Evolutionary conservation across 2,888 invertebrate species (phyloP).

Genomic region (Cistogaster globosa): DNA sequence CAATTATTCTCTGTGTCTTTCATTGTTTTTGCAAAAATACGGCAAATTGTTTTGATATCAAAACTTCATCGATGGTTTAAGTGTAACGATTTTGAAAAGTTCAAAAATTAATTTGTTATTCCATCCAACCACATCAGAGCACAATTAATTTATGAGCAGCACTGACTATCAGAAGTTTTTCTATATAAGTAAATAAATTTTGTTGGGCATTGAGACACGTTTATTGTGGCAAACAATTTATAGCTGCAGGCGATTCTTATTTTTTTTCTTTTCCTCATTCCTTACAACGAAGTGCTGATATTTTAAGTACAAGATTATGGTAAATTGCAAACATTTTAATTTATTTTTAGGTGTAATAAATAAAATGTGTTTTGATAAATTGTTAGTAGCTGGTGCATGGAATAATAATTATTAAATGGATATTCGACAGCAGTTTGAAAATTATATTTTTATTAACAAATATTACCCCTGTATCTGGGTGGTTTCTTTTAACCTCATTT

Average conservation of each 20-base stretch:
- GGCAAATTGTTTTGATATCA: slow-evolving; percentile 24
- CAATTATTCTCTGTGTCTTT: not conserved
- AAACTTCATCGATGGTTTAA: slow-evolving; percentile 19
- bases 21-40: not conserved
- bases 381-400: not conserved
- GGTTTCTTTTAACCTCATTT: too few species aligned
- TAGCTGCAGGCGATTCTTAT: slow-evolving; percentile 18
- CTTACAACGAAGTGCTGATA: not conserved
- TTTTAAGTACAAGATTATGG: not conserved
- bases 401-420: slow-evolving; percentile 17
- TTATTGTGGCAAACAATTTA: slow-evolving; percentile 45
- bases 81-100: slow-evolving; percentile 2
- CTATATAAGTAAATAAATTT: not conserved
- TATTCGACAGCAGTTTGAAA: not conserved
- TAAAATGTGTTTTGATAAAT: slow-evolving; percentile 28
- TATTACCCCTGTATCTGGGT: not conserved
- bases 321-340: slow-evolving; percentile 10
- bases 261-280: not conserved
- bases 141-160: slow-evolving; percentile 53
- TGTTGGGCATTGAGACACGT: not conserved
- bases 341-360: slow-evolving; percentile 46
- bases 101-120: slow-evolving; percentile 79
- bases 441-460: not conserved
- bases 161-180: slow-evolving; percentile 1
- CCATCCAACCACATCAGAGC: slow-evolving; percentile 53